A percentile compares a stretch with the other conserved stretches of the same genome.
Evolutionary conservation across 2,888 invertebrate species (phyloP).

Genomic region (Ligdia adustata): DNA sequence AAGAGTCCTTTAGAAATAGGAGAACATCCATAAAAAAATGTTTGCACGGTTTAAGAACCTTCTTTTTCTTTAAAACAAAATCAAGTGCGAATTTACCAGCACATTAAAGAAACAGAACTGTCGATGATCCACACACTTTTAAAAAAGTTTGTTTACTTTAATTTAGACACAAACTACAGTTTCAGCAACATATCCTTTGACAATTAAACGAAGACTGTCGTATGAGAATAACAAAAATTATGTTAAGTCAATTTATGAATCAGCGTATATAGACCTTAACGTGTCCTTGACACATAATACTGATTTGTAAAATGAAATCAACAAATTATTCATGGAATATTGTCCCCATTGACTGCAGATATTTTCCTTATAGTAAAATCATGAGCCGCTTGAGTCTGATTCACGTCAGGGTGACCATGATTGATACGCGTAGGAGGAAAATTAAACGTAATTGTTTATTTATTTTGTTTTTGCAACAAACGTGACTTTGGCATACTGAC

Average conservation of each 20-base stretch:
- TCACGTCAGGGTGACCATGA: constrained; percentile 10
- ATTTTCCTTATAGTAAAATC: constrained; percentile 23
- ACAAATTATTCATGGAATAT: constrained; percentile 15
- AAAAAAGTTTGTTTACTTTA: too few relatives aligned
- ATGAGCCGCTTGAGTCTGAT: constrained; percentile 3
- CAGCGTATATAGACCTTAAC: neutral
- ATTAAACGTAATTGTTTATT: neutral
- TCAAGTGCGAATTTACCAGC: too few relatives aligned
- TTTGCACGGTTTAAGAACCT: too few relatives aligned
- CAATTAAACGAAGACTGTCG: neutral
- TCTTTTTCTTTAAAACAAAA: too few relatives aligned
- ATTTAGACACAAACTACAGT: too few relatives aligned
- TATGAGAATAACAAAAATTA: neutral
- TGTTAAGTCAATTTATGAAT: neutral
- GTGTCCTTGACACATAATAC: constrained; percentile 28
- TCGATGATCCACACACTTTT: too few relatives aligned
- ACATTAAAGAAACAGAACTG: too few relatives aligned
- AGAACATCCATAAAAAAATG: too few relatives aligned
- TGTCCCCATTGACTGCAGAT: constrained; percentile 7
- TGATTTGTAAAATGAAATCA: constrained; percentile 18
- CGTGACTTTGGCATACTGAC: too few relatives aligned
- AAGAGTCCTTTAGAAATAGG: too few relatives aligned
- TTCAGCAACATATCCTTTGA: neutral
- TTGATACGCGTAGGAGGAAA: neutral
- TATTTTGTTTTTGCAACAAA: too few relatives aligned